Percentiles rank a stretch among this genome's conserved stretches.
Evolutionary conservation across 2,113 vertebrate species (phyloP).

Genomic region (Lepus americanus): DNA sequence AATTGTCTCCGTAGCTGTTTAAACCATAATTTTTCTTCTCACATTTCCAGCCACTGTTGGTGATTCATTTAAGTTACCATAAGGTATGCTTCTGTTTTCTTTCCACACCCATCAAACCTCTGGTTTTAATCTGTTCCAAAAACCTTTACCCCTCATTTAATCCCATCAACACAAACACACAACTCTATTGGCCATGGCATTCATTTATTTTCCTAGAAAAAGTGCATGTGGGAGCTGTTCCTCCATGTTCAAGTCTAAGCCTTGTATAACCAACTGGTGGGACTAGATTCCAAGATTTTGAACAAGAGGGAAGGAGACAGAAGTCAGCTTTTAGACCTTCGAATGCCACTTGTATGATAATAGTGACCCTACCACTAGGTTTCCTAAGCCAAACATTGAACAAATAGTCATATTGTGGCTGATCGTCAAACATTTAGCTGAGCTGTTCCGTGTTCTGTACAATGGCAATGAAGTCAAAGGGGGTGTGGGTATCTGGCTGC

Average conservation of each 20-base stretch:
- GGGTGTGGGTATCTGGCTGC: neutral
- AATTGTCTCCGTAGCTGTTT: conserved; percentile 25
- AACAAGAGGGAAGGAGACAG: neutral
- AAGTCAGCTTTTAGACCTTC: neutral
- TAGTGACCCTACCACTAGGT: neutral
- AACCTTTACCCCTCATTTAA: neutral
- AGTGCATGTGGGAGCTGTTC: neutral
- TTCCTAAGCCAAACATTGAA: conserved; percentile 21
- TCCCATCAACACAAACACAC: neutral
- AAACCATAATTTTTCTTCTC: neutral
- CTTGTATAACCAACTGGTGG: neutral
- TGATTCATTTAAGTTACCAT: neutral
- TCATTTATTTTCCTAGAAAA: neutral
- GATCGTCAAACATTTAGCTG: conserved; percentile 12
- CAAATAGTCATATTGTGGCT: neutral
- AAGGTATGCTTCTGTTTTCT: neutral
- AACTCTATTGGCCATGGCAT: neutral
- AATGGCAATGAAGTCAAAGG: conserved; percentile 34
- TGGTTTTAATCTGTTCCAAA: conserved; percentile 11
- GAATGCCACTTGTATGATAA: neutral
- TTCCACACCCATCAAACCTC: conserved; percentile 11
- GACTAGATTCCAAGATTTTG: neutral
- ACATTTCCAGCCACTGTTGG: neutral
- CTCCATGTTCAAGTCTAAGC: neutral
- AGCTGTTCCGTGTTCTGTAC: neutral